phyloP scores from a whole-genome alignment of 2,888 invertebrate species.

The Pristionchus fissidentatus region DNA sequence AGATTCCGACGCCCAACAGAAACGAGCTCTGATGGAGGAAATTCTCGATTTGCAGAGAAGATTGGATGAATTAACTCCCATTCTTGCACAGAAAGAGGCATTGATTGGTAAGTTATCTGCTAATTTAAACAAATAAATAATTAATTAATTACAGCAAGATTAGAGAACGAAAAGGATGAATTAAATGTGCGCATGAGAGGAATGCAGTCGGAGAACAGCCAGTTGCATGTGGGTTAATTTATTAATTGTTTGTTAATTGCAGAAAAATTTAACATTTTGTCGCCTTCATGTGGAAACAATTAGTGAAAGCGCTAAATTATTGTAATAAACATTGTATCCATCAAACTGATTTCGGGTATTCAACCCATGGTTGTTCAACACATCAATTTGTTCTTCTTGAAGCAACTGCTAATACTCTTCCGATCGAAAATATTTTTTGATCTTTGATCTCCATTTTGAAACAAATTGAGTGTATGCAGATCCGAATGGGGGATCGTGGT shows the following conservation, averaged over 20 bases:
- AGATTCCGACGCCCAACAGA: constrained; percentile 57
- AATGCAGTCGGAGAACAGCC: constrained; percentile 41
- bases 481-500: constrained; percentile 26
- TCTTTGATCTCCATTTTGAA: background rate
- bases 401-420: background rate
- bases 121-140: too few species aligned
- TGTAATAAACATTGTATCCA: too few species aligned
- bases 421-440: background rate
- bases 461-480: constrained; percentile 1
- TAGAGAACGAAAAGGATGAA: constrained; percentile 40
- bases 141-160: background rate
- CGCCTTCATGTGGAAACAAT: too few species aligned
- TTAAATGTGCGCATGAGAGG: background rate
- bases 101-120: constrained; percentile 5
- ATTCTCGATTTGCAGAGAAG: constrained; percentile 61
- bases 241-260: background rate
- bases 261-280: too few species aligned
- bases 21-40: constrained; percentile 60
- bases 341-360: background rate
- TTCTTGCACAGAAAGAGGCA: constrained; percentile 60
- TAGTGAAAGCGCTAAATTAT: too few species aligned
- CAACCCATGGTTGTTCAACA: background rate
- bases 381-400: background rate
- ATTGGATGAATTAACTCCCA: constrained; percentile 63
- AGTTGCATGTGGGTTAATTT: constrained; percentile 11